Evolutionary conservation across 2,113 vertebrate species (phyloP).

Genomic region (Saccopteryx bilineata): DNA sequence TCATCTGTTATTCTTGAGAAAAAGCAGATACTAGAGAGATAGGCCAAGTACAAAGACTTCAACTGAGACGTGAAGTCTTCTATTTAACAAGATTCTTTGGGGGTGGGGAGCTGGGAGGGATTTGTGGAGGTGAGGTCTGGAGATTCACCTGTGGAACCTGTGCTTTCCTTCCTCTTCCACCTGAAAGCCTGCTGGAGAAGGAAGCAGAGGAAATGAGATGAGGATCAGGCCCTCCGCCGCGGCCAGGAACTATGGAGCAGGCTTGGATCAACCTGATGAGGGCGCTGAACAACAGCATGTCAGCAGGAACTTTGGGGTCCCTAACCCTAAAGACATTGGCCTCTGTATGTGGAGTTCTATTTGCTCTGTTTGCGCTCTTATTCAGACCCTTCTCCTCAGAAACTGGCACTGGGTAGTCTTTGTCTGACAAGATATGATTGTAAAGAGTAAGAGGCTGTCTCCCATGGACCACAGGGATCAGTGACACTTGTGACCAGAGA

Average conservation of each 20-base stretch:
- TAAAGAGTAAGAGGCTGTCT: not conserved
- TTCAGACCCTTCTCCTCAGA: not conserved
- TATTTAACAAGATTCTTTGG: not conserved
- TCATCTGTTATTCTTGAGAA: not conserved
- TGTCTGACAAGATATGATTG: not conserved
- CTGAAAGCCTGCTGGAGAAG: not conserved
- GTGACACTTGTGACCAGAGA: not conserved
- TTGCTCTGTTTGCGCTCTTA: not conserved
- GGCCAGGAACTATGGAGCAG: not conserved
- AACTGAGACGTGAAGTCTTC: not conserved
- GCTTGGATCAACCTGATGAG: too few species aligned
- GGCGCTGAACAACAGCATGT: not conserved
- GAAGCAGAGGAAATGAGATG: not conserved
- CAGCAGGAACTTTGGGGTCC: not conserved
- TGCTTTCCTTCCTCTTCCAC: not conserved
- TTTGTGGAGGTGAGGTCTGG: not conserved
- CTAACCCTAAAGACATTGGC: not conserved
- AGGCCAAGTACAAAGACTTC: not conserved
- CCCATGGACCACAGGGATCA: not conserved
- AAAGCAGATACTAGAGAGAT: not conserved
- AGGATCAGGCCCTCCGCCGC: not conserved
- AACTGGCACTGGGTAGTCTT: not conserved
- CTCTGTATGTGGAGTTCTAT: not conserved
- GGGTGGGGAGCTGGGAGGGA: too few species aligned
- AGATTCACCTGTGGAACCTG: not conserved